Conservation (phyloP, 2,797 vertebrate species). For the Coregonus ussuriensis region DNA sequence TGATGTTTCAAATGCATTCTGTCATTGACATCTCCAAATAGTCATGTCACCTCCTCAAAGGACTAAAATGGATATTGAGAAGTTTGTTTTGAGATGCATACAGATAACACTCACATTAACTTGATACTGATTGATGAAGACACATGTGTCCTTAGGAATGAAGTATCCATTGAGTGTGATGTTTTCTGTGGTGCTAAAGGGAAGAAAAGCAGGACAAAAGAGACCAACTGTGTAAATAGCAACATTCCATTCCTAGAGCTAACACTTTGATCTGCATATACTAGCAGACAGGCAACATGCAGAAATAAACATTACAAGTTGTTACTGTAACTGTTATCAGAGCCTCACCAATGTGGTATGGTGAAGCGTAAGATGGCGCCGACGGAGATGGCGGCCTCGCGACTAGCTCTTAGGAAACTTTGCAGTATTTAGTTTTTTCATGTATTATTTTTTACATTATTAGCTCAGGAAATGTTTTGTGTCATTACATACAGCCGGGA, state of each 20-base stretch:
- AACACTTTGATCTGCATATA: too few species aligned
- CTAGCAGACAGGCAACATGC: too few species aligned
- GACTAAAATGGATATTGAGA: not conserved
- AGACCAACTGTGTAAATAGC: not conserved
- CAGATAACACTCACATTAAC: conserved; percentile 73
- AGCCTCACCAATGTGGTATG: conserved; percentile 68
- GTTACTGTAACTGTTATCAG: not conserved
- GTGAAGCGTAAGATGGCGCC: conserved; percentile 31
- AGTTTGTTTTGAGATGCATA: not conserved
- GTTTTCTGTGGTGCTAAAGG: conserved; percentile 69
- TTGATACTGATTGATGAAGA: conserved; percentile 80
- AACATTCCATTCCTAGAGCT: too few species aligned
- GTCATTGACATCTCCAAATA: not conserved
- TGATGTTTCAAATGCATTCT: too few species aligned
- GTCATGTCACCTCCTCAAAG: not conserved
- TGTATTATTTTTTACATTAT: too few species aligned
- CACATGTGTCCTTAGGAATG: conserved; percentile 72
- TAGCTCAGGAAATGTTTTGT: too few species aligned
- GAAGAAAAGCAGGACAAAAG: not conserved
- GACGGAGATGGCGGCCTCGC: too few species aligned
- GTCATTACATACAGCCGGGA: too few species aligned
- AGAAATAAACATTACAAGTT: not conserved
- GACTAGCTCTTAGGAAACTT: too few species aligned
- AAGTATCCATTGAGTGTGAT: conserved; percentile 74
- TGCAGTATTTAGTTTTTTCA: too few species aligned